Evolutionary conservation across 35 echinoderm and acorn worm species (phyloP).

Genomic region (Chiridota heheva): DNA sequence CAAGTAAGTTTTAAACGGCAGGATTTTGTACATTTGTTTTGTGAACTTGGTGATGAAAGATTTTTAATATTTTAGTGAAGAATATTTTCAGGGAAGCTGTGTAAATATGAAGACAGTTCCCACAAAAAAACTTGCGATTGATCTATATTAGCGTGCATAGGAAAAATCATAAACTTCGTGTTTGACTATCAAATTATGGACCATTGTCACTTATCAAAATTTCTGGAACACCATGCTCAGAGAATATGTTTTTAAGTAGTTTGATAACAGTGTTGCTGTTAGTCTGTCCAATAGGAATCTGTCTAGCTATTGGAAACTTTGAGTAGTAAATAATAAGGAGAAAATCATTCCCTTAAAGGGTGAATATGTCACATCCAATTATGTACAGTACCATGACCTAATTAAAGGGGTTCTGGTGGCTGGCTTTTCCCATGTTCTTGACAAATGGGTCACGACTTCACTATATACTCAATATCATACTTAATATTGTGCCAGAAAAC

Average conservation of each 20-base stretch:
- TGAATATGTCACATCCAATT: slow-evolving; percentile 59
- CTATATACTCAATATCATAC: slow-evolving; percentile 52
- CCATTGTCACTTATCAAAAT: slow-evolving; percentile 70
- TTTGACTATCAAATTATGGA: slow-evolving; percentile 34
- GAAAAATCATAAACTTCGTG: too few relatives aligned
- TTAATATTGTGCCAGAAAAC: slow-evolving; percentile 53
- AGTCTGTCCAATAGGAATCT: slow-evolving; percentile 25
- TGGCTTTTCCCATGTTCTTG: neutral
- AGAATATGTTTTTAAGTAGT: slow-evolving; percentile 62
- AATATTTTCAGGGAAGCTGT: too few relatives aligned
- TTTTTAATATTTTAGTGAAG: too few relatives aligned
- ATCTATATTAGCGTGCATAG: too few relatives aligned
- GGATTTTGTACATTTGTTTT: too few relatives aligned
- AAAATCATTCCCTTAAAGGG: slow-evolving; percentile 49
- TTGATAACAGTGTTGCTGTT: slow-evolving; percentile 38
- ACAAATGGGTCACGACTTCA: slow-evolving; percentile 17
- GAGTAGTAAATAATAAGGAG: slow-evolving; percentile 67
- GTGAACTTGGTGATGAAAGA: too few relatives aligned
- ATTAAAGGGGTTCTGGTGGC: slow-evolving; percentile 32
- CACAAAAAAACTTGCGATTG: too few relatives aligned
- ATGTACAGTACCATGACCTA: slow-evolving; percentile 35
- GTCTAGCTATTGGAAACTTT: slow-evolving; percentile 49
- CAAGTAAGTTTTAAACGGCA: too few relatives aligned
- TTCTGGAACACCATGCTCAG: slow-evolving; percentile 60
- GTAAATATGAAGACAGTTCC: too few relatives aligned